Evolutionary conservation across 2,888 invertebrate species (phyloP).

Genomic region (Gortyna flavago): DNA sequence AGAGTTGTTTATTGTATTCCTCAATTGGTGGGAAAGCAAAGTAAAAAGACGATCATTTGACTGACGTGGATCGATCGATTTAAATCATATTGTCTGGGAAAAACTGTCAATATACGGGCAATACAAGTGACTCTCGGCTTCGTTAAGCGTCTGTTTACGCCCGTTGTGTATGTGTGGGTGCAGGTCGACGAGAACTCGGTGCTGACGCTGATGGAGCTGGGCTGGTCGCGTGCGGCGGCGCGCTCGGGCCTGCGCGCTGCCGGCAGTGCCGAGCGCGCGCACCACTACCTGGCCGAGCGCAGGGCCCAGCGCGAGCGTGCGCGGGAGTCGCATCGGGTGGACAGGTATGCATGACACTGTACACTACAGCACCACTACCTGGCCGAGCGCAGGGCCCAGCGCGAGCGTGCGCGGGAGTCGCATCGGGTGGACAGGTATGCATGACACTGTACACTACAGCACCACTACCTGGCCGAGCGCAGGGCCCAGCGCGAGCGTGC

Average conservation of each 20-base stretch:
- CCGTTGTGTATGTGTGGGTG: background rate
- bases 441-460: no score
- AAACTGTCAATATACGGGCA: background rate
- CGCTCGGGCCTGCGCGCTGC: conserved; percentile 91
- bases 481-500: no score
- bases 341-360: conserved; percentile 1
- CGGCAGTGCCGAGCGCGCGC: conserved; percentile 90
- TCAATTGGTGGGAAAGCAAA: background rate
- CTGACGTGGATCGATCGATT: no score
- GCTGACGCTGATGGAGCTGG: conserved; percentile 84
- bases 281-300: conserved; percentile 9
- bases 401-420: no score
- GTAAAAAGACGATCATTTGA: background rate
- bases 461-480: no score
- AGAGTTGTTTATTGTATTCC: background rate
- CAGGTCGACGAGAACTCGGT: conserved; percentile 82
- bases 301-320: conserved; percentile 2
- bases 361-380: conserved; percentile 89
- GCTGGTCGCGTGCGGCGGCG: conserved; percentile 92
- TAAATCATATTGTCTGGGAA: background rate
- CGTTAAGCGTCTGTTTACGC: no score
- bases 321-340: conserved; percentile 1
- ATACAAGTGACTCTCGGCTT: background rate
- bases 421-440: no score
- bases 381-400: conserved; percentile 78